Base-by-base conservation (phyloP, 2,113 vertebrate species). In the Syngnathus floridae region DNA sequence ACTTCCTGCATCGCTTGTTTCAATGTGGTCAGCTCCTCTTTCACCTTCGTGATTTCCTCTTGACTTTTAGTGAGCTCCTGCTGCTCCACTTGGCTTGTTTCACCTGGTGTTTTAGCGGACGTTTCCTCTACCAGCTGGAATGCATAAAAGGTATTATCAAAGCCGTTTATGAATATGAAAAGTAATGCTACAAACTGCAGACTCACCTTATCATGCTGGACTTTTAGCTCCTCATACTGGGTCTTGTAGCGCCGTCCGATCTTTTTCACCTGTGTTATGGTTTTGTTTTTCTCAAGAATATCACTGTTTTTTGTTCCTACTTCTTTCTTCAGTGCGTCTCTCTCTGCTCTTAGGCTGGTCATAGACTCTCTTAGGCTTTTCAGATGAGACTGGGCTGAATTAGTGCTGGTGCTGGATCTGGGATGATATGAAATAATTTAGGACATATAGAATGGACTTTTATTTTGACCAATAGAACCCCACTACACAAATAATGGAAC, bases 211-310 rank as follows among this genome's bases (percentile, higher is more conserved):
- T 98, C 95, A 22, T 99, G 91, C 48, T 94, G 92, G 16, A 79
- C 91, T 84, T 97, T 98, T 48, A 99, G 92, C 81, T 98, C 97
- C 78, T 99, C 97, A 61, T 94, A 99, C 0, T 99, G 97, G 59
- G 93, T 95, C 87, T 99, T 99, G 83, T 99, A 99, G 26, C 95
- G 89, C 6, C 96, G 93, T 4, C 95, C 97, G 0, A 99, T 97
- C 90, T 99, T 99, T 89, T 97, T 99, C 70, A 99, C 97, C 79
- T 99, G 97, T 19, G 91, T 95, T 84, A 99, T 98, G 57, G 95
- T 98, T 89, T 91, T 96, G 43, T 91, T 85, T 84, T 96, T 99
- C 81, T 98, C 97, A 77, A 94, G 89, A 65, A 98, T 93, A 58
- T 98, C 95, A 35, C 84, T 75, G 61, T 84, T 90, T 87, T 94